phyloP scores from a whole-genome alignment of 2,113 vertebrate species.

The Paedocypris sp. region DNA sequence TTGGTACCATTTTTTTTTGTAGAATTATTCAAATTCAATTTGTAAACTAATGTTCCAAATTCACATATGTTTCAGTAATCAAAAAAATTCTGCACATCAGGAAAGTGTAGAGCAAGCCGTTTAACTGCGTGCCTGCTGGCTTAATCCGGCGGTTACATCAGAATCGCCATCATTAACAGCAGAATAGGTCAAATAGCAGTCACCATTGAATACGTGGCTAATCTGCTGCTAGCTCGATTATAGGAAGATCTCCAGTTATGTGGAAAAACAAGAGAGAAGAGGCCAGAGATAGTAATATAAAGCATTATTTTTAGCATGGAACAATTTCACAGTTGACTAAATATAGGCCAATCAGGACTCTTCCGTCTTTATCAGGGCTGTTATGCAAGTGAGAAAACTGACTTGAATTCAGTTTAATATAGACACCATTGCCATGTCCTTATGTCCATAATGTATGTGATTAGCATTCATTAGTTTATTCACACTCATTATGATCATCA shows the following conservation, averaged over 20 bases:
- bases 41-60: no score
- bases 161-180: background rate
- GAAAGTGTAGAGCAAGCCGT: no score
- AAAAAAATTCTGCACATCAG: no score
- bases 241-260: background rate
- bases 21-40: no score
- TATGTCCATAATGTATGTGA: no score
- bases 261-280: slow-evolving; percentile 2
- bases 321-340: slow-evolving; percentile 44
- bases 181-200: background rate
- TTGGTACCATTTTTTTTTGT: no score
- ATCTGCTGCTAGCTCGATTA: background rate
- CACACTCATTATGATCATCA: no score
- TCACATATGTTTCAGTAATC: no score
- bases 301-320: slow-evolving; percentile 45
- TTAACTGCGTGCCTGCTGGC: no score
- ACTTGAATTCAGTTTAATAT: no score
- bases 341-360: slow-evolving; percentile 46
- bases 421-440: no score
- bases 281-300: background rate
- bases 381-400: slow-evolving; percentile 11
- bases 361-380: background rate
- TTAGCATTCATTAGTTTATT: no score
- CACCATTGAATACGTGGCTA: background rate
- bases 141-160: background rate